Conservation (phyloP, 2,888 invertebrate species). For the Microctonus brassicae region DNA sequence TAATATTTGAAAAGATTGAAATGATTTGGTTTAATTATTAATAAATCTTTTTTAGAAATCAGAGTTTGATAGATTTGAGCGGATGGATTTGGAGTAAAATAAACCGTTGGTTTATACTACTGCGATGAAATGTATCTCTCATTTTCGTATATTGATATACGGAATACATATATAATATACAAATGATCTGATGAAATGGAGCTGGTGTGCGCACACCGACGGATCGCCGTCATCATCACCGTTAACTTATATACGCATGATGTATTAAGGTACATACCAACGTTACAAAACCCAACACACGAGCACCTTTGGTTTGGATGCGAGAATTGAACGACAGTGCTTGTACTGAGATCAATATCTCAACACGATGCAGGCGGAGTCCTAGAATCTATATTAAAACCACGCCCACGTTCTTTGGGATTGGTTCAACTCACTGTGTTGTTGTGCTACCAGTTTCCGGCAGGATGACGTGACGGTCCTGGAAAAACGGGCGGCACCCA, state of each 20-base stretch:
- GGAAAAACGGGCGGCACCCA: conserved; percentile 37
- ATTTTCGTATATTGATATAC: conserved; percentile 13
- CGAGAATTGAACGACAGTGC: conserved; percentile 36
- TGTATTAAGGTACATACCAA: conserved; percentile 41
- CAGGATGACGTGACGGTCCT: conserved; percentile 37
- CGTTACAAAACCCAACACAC: conserved; percentile 47
- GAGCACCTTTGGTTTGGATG: conserved; percentile 53
- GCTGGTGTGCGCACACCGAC: conserved; percentile 49
- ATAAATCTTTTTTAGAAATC: neutral
- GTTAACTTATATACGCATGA: conserved; percentile 56
- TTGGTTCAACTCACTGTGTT: conserved; percentile 39
- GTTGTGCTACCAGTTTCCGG: conserved; percentile 24
- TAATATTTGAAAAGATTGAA: neutral
- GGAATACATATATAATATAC: no score
- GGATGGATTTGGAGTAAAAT: conserved; percentile 6
- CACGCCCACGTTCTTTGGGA: conserved; percentile 39
- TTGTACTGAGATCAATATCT: conserved; percentile 69
- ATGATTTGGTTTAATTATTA: neutral
- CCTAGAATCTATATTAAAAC: conserved; percentile 35
- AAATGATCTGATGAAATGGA: conserved; percentile 32
- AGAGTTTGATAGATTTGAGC: neutral
- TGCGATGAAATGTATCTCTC: conserved; percentile 13
- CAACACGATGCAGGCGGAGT: conserved; percentile 50
- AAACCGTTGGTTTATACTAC: conserved; percentile 1
- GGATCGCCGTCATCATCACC: conserved; percentile 61